These are phyloP conservation scores for Batillaria attramentaria DNA, from an alignment of 1,140 invertebrate genomes.

Conservation along the genomic window DNA sequence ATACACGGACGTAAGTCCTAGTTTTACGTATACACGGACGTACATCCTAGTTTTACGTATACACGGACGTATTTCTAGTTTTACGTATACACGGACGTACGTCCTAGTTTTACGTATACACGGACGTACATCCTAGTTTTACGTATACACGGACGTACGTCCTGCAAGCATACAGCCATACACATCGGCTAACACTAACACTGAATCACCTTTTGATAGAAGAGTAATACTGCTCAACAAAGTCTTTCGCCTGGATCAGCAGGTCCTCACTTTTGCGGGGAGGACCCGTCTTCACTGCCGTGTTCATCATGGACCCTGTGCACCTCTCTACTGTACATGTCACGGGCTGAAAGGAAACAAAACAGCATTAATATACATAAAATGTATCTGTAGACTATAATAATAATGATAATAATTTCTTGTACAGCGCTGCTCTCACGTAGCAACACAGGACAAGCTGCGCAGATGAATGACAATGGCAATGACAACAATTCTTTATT, in stretches of 20 bases:
- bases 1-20: no score
- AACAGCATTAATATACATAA: background rate
- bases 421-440: background rate
- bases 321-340: slow-evolving; percentile 52
- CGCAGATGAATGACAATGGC: no score
- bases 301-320: slow-evolving; percentile 57
- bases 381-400: background rate
- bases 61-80: no score
- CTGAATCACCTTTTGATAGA: slow-evolving; percentile 61
- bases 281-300: slow-evolving; percentile 33
- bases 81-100: no score
- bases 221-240: slow-evolving; percentile 65
- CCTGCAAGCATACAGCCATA: background rate
- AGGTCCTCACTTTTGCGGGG: slow-evolving; percentile 52
- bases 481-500: background rate
- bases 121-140: no score
- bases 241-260: slow-evolving; percentile 57
- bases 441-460: no score
- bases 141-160: background rate
- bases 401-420: slow-evolving; percentile 3
- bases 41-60: no score
- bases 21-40: no score
- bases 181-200: background rate
- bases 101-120: no score
- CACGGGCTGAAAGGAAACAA: slow-evolving; percentile 44